These are phyloP conservation scores for Oscheius myriophilus DNA, from an alignment of 2,888 invertebrate genomes.

Conservation along the genomic window DNA sequence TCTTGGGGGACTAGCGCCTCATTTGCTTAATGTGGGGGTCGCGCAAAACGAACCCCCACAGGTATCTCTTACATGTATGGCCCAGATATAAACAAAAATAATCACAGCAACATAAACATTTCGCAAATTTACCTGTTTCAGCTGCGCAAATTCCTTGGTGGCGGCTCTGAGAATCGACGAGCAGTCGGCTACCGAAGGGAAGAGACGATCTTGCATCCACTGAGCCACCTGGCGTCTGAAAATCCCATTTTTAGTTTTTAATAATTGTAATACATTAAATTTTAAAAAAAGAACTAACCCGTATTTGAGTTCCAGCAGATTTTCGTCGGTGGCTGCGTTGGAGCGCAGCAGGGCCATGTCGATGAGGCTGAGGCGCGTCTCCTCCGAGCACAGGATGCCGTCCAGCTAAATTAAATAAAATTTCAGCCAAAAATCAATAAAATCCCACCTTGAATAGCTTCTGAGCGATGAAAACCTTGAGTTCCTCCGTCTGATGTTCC, in stretches of 20 bases:
- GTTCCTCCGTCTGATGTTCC: slow-evolving; percentile 40
- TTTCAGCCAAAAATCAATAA: slow-evolving; percentile 1
- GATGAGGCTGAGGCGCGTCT: slow-evolving; percentile 53
- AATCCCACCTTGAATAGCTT: slow-evolving; percentile 51
- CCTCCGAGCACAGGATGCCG: slow-evolving; percentile 56
- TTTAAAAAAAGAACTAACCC: slow-evolving; percentile 32
- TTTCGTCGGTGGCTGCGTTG: slow-evolving; percentile 35
- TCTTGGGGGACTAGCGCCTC: no score
- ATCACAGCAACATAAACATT: no score
- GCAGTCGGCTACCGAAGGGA: slow-evolving; percentile 52
- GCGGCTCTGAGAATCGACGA: slow-evolving; percentile 50
- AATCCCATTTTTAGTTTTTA: background rate
- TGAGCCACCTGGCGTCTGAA: slow-evolving; percentile 48
- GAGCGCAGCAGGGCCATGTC: slow-evolving; percentile 36
- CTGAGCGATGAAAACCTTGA: slow-evolving; percentile 58
- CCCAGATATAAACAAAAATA: no score
- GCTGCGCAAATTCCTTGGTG: slow-evolving; percentile 47
- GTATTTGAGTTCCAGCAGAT: slow-evolving; percentile 43
- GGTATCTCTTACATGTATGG: no score
- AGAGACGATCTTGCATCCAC: slow-evolving; percentile 56
- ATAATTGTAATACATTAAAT: background rate
- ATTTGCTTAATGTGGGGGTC: no score
- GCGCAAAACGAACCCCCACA: no score
- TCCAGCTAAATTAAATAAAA: slow-evolving; percentile 40
- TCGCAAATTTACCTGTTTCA: slow-evolving; percentile 43